These are phyloP conservation scores for Ranitomeya imitator DNA, from an alignment of 2,113 vertebrate species.

Conservation along the genomic window DNA sequence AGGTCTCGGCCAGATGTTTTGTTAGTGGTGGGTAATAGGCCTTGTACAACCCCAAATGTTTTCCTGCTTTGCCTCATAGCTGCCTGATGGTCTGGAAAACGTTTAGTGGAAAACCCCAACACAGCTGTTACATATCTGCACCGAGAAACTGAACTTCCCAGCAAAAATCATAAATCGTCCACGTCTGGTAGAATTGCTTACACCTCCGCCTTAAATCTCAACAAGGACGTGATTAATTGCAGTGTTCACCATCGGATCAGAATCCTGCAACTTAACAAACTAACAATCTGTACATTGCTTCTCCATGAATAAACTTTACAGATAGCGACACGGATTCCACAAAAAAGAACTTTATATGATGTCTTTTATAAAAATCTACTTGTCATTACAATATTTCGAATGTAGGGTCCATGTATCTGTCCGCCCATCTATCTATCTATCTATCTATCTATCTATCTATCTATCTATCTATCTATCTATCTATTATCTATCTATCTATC, in stretches of 20 bases:
- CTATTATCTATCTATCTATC: not conserved
- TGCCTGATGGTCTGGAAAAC: conserved; percentile 57
- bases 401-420: not conserved
- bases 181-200: conserved; percentile 27
- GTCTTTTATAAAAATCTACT: not conserved
- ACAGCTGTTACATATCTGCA: conserved; percentile 58
- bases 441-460: not conserved
- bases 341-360: not conserved
- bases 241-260: not conserved
- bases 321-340: not conserved
- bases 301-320: not conserved
- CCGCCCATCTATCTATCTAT: not conserved
- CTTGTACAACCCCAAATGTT: conserved; percentile 58
- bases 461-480: not conserved
- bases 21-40: conserved; percentile 58
- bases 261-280: conserved; percentile 24
- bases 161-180: conserved; percentile 55
- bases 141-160: conserved; percentile 41
- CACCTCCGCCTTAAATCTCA: conserved; percentile 47
- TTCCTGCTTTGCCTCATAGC: conserved; percentile 57
- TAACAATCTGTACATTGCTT: not conserved
- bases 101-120: conserved; percentile 57
- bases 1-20: conserved; percentile 58
- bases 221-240: conserved; percentile 54
- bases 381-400: too few relatives aligned